Conservation (phyloP, 2,113 vertebrate species). For the Toxotes jaculatrix region DNA sequence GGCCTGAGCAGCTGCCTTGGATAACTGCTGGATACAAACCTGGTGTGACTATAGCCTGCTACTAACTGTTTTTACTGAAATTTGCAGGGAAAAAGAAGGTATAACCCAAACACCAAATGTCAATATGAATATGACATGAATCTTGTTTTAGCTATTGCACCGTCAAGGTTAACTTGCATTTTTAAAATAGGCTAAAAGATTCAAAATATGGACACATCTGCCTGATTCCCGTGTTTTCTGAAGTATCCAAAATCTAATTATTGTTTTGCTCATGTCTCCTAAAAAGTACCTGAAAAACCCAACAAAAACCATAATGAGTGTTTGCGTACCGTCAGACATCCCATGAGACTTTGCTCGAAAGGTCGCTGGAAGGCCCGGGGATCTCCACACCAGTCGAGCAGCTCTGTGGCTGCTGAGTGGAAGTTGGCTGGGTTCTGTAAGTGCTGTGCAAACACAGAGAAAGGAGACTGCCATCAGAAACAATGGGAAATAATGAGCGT, state of each 20-base stretch:
- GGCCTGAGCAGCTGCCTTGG: slow-evolving; percentile 56
- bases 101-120: background rate
- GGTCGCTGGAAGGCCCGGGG: slow-evolving; percentile 98
- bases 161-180: background rate
- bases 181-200: background rate
- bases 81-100: background rate
- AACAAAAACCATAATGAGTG: slow-evolving; percentile 72
- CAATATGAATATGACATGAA: background rate
- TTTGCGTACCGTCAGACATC: slow-evolving; percentile 95
- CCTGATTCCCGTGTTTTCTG: background rate
- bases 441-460: slow-evolving; percentile 87
- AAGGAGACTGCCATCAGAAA: slow-evolving; percentile 63
- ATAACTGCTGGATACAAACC: slow-evolving; percentile 27
- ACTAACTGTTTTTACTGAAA: background rate
- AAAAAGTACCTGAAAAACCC: slow-evolving; percentile 73
- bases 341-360: slow-evolving; percentile 99
- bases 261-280: slow-evolving; percentile 62
- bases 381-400: slow-evolving; percentile 99
- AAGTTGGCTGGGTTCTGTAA: slow-evolving; percentile 99
- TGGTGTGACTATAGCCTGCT: background rate
- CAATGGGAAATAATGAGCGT: slow-evolving; percentile 61
- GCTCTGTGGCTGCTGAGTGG: slow-evolving; percentile 98
- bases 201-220: slow-evolving; percentile 44
- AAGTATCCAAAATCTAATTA: slow-evolving; percentile 64
- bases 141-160: background rate